Conservation (phyloP, 2,888 invertebrate species). For the Panopea generosa region DNA sequence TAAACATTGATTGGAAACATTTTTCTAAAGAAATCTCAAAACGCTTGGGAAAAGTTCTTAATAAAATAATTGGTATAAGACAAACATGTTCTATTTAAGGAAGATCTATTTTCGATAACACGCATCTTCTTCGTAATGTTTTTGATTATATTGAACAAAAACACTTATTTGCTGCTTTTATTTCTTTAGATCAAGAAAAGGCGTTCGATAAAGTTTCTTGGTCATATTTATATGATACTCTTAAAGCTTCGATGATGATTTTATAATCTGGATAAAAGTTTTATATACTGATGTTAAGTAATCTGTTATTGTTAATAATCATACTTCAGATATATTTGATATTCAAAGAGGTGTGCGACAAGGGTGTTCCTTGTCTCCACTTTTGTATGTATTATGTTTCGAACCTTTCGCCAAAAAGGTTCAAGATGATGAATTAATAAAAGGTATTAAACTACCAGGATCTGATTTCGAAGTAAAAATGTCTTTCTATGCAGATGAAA, state of each 20-base stretch:
- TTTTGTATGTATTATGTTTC: conserved; percentile 45
- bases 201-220: conserved; percentile 67
- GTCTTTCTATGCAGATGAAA: conserved; percentile 38
- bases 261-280: conserved; percentile 61
- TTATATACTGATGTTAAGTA: conserved; percentile 53
- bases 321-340: conserved; percentile 47
- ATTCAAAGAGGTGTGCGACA: conserved; percentile 52
- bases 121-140: conserved; percentile 57
- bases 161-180: conserved; percentile 48
- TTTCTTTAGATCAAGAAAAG: conserved; percentile 67
- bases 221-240: conserved; percentile 57
- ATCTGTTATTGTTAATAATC: conserved; percentile 55
- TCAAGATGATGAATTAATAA: conserved; percentile 21
- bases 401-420: conserved; percentile 43
- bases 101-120: conserved; percentile 64
- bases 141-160: conserved; percentile 58
- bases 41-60: conserved; percentile 46
- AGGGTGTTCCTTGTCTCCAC: conserved; percentile 50
- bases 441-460: conserved; percentile 33
- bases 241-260: conserved; percentile 53
- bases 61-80: conserved; percentile 42
- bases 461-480: conserved; percentile 27
- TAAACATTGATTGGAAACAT: conserved; percentile 65
- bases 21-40: conserved; percentile 59
- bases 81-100: conserved; percentile 64